Conservation (phyloP, 2,797 vertebrate genomes). For the Darevskia mixta region DNA sequence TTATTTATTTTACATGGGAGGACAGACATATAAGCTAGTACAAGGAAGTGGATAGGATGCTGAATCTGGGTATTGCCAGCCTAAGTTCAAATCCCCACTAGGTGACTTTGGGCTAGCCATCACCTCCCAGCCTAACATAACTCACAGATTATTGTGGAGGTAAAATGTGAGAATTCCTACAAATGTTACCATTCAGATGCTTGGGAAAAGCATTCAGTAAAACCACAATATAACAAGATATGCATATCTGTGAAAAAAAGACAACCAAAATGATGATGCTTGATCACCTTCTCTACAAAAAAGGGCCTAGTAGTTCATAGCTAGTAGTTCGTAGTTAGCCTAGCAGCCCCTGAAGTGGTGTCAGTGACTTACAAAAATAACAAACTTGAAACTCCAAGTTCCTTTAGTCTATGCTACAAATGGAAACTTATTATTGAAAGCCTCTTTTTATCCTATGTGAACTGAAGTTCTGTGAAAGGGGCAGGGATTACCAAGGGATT, state of each 20-base stretch:
- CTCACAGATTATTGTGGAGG: neutral
- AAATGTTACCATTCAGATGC: neutral
- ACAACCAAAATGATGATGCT: neutral
- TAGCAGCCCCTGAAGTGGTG: too few relatives aligned
- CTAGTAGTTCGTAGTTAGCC: too few relatives aligned
- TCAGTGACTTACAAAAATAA: too few relatives aligned
- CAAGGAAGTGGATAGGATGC: neutral
- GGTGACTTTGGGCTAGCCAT: neutral
- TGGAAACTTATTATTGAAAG: too few relatives aligned
- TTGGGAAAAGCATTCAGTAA: neutral
- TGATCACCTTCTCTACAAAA: neutral
- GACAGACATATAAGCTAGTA: neutral
- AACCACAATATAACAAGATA: neutral
- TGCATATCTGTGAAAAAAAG: neutral
- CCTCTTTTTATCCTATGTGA: neutral
- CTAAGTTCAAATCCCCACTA: neutral
- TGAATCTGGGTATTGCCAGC: neutral
- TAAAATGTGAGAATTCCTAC: neutral
- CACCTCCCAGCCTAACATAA: neutral
- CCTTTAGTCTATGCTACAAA: neutral
- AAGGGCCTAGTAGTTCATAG: too few relatives aligned
- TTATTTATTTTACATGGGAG: neutral
- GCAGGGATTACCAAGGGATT: neutral
- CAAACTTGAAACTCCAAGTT: neutral
- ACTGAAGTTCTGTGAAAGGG: neutral